These are phyloP conservation scores for Gymnobelideus leadbeateri DNA, from an alignment of 2,113 vertebrate genomes.

Conservation along the genomic window DNA sequence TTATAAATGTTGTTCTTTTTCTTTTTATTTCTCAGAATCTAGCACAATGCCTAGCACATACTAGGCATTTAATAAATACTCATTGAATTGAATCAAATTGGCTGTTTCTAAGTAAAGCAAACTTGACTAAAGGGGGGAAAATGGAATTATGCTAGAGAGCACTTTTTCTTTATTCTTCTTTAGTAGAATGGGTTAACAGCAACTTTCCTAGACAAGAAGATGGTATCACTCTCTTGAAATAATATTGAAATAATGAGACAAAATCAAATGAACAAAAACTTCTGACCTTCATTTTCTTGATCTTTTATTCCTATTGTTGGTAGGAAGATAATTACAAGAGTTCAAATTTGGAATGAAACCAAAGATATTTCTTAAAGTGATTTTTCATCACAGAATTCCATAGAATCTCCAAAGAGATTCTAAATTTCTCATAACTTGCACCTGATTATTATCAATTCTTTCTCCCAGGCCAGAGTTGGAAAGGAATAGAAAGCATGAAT, in stretches of 20 bases:
- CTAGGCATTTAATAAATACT: neutral
- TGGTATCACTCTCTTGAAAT: neutral
- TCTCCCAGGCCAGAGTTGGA: neutral
- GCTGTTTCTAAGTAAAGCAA: neutral
- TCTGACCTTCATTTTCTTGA: neutral
- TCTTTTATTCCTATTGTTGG: neutral
- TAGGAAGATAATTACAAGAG: neutral
- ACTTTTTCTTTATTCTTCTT: neutral
- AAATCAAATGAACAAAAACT: neutral
- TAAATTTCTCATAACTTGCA: no score
- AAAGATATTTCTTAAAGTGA: neutral
- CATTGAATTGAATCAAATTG: neutral
- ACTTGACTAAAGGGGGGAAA: neutral
- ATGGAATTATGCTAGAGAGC: neutral
- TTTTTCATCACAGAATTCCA: neutral
- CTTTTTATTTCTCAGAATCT: neutral
- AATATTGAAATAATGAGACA: no score
- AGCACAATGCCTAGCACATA: neutral
- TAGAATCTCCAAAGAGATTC: no score
- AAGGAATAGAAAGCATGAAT: neutral
- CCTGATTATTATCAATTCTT: no score
- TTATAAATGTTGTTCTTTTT: neutral
- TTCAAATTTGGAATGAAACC: neutral
- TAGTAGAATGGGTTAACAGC: neutral
- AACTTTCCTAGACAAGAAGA: neutral